phyloP scores from a whole-genome alignment of 2,797 vertebrate species.

The Eidolon dupreanum region DNA sequence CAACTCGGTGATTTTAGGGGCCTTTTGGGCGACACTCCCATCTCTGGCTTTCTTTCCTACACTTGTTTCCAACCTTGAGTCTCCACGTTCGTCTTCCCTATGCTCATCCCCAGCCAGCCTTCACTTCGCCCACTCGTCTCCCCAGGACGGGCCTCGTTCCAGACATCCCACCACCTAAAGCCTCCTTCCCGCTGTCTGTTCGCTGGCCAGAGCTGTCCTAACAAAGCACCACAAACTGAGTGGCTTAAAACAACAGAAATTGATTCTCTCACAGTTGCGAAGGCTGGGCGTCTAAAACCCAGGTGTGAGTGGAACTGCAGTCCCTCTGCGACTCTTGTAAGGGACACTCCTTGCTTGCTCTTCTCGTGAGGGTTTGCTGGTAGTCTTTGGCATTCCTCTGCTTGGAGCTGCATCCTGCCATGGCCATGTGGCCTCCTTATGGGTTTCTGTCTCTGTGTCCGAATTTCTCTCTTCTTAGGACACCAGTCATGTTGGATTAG shows the following conservation, averaged over 20 bases:
- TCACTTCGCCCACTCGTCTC: neutral
- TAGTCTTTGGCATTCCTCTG: neutral
- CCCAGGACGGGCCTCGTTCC: neutral
- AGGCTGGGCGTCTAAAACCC: neutral
- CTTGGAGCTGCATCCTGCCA: rapidly evolving
- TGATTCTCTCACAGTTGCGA: rapidly evolving
- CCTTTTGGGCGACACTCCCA: neutral
- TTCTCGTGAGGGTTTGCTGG: neutral
- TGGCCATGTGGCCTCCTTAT: rapidly evolving
- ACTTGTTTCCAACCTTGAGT: neutral
- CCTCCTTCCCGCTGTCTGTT: neutral
- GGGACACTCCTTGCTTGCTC: neutral
- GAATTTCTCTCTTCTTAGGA: neutral
- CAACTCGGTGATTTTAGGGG: neutral
- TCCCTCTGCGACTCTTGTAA: neutral
- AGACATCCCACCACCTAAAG: too few relatives aligned
- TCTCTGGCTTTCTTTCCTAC: neutral
- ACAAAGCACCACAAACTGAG: neutral
- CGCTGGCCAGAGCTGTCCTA: neutral
- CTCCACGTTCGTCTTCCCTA: too few relatives aligned
- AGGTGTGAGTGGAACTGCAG: rapidly evolving
- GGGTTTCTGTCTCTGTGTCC: neutral
- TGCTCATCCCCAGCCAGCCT: neutral
- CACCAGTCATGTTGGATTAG: neutral
- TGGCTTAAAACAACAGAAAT: neutral